Percentiles rank a stretch among this genome's conserved stretches.
Evolutionary conservation across 1,140 invertebrate genomes (phyloP).

Genomic region (Papilio helenus): DNA sequence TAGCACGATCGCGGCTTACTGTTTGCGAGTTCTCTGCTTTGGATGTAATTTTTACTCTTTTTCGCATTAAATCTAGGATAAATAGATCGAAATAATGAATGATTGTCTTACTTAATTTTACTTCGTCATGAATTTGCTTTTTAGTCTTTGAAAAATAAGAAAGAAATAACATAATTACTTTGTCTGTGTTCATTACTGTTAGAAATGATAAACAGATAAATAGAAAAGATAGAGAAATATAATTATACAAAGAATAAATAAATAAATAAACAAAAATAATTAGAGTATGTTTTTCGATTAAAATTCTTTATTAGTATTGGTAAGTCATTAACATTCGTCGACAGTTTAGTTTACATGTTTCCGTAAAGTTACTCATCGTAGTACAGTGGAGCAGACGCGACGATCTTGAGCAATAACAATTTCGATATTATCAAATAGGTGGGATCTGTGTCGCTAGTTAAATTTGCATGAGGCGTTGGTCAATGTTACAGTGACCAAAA

Average conservation of each 20-base stretch:
- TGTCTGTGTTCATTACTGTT: too few species aligned
- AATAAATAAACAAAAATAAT: too few species aligned
- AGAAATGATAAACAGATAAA: too few species aligned
- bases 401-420: conserved; percentile 57
- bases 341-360: background rate
- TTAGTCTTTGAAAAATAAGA: too few species aligned
- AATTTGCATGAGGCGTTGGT: conserved; percentile 72
- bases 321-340: conserved; percentile 1
- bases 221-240: too few species aligned
- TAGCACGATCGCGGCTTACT: background rate
- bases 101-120: too few species aligned
- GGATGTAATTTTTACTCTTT: too few species aligned
- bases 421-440: conserved; percentile 71
- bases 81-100: too few species aligned
- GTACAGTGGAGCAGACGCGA: conserved; percentile 39
- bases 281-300: background rate
- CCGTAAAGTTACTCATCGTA: conserved; percentile 26
- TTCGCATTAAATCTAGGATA: too few species aligned
- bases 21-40: background rate
- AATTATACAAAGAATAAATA: too few species aligned
- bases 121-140: too few species aligned
- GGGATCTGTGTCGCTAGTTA: conserved; percentile 65
- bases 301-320: background rate
- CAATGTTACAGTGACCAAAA: conserved; percentile 45
- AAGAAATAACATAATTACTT: too few species aligned